Conservation (phyloP, 35 echinoderm and acorn worm genomes). For the Holothuria glaberrima region DNA sequence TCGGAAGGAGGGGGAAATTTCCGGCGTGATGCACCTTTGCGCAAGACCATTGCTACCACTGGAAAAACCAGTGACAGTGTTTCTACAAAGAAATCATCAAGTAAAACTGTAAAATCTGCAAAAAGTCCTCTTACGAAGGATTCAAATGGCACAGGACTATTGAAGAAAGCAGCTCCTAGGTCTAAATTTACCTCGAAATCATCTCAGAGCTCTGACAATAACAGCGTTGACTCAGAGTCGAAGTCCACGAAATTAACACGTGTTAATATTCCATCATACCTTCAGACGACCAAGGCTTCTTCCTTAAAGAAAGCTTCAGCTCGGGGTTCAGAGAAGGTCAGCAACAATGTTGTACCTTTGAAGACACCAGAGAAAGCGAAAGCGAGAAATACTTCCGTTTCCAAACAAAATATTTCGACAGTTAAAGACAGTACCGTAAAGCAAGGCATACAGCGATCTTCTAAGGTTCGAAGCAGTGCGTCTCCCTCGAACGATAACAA, state of each 20-base stretch:
- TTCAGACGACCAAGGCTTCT: not conserved
- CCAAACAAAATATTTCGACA: not conserved
- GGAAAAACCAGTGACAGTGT: not conserved
- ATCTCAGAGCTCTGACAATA: constrained; percentile 6
- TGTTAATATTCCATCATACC: not conserved
- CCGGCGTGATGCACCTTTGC: constrained; percentile 5
- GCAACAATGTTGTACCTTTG: not conserved
- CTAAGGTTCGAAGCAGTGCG: not conserved
- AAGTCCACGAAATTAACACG: not conserved
- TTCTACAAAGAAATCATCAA: not conserved
- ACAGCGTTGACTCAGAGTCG: constrained; percentile 7
- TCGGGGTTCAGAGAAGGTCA: not conserved
- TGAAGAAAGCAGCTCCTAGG: constrained; percentile 1
- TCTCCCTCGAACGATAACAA: not conserved
- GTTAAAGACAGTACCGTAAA: not conserved
- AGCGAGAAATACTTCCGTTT: not conserved
- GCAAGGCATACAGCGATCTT: not conserved
- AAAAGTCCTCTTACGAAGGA: not conserved
- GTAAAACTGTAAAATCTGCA: not conserved
- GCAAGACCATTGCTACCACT: constrained; percentile 36
- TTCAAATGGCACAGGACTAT: not conserved
- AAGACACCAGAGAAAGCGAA: not conserved
- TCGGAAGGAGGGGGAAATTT: constrained; percentile 1
- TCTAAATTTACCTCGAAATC: not conserved
- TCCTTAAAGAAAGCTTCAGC: not conserved